phyloP scores from a whole-genome alignment of 2,113 vertebrate genomes.

The Silurus asotus region DNA sequence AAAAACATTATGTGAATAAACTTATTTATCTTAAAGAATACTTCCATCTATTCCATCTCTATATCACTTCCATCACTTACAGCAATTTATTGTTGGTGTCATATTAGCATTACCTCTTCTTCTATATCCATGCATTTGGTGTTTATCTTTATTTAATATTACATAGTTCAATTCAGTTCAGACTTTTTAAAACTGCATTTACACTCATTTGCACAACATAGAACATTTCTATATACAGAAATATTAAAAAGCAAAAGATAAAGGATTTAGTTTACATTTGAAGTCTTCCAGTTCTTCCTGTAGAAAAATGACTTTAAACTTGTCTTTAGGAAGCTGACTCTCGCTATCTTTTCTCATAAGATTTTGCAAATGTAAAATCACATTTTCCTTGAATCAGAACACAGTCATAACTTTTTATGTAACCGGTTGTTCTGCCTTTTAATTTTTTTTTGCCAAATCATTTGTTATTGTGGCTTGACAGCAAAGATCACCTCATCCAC shows the following conservation, averaged over 20 bases:
- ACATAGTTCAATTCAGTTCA: neutral
- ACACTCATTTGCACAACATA: neutral
- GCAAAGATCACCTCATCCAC: constrained; percentile 7
- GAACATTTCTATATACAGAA: neutral
- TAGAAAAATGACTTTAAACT: neutral
- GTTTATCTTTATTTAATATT: neutral
- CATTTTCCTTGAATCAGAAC: neutral
- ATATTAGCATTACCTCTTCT: neutral
- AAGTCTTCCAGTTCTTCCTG: neutral
- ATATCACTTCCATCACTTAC: no score
- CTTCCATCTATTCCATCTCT: no score
- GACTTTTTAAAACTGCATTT: neutral
- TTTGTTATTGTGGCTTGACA: constrained; percentile 8
- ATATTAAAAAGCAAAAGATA: neutral
- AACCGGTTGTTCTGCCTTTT: neutral
- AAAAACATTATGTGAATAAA: no score
- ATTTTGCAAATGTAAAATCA: neutral
- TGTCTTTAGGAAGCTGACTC: neutral
- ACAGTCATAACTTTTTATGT: neutral
- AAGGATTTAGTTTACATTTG: neutral
- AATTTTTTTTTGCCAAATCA: constrained; percentile 5
- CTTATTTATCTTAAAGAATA: no score
- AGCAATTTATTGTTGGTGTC: neutral
- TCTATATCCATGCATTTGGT: neutral
- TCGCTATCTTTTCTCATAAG: neutral